Conservation (phyloP, 1,140 invertebrate genomes). For the Vanessa tameamea region DNA sequence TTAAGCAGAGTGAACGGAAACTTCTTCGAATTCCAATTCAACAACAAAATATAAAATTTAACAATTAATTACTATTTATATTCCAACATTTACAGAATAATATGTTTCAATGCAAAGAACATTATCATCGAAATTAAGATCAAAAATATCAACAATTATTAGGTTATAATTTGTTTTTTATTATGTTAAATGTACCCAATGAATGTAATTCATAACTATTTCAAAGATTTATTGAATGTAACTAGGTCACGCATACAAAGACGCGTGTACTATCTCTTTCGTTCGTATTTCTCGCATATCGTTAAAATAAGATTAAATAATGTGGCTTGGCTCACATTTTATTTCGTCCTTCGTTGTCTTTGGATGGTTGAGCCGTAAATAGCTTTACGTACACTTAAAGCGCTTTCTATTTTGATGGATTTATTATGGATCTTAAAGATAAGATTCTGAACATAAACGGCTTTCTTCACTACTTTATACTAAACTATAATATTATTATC, state of each 20-base stretch:
- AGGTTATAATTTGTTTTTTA: too few relatives aligned
- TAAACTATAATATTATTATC: not conserved
- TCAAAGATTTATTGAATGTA: not conserved
- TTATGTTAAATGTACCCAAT: too few relatives aligned
- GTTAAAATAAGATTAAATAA: constrained; percentile 13
- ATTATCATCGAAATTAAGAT: too few relatives aligned
- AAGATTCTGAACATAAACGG: constrained; percentile 6
- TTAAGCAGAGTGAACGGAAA: too few relatives aligned
- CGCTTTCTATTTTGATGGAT: constrained; percentile 29
- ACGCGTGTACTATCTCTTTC: not conserved
- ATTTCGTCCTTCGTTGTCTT: constrained; percentile 12
- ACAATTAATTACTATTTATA: too few relatives aligned
- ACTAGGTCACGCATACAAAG: not conserved
- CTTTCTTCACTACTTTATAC: not conserved
- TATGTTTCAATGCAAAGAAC: too few relatives aligned
- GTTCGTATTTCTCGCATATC: constrained; percentile 3
- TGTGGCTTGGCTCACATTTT: constrained; percentile 15
- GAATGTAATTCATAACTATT: not conserved
- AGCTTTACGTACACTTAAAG: constrained; percentile 19
- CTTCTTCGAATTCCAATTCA: too few relatives aligned
- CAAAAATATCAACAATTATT: too few relatives aligned
- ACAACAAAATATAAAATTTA: too few relatives aligned
- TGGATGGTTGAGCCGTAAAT: constrained; percentile 18
- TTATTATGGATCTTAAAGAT: constrained; percentile 30
- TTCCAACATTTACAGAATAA: too few relatives aligned